phyloP scores from a whole-genome alignment of 2,797 vertebrate genomes.

The Melanotaenia pygmaea region DNA sequence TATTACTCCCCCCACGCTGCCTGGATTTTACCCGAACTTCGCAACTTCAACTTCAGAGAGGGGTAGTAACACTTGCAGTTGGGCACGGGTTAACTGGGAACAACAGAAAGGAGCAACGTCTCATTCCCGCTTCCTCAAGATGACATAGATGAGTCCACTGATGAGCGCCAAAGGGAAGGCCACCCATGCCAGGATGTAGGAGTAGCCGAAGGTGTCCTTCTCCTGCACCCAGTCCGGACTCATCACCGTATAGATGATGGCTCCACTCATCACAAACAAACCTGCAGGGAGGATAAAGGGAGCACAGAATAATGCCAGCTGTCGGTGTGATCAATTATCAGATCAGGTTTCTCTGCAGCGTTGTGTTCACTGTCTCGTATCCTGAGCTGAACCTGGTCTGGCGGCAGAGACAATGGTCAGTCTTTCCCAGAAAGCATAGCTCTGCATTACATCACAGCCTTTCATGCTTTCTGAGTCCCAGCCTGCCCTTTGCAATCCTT shows the following conservation, averaged over 20 bases:
- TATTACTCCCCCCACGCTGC: slow-evolving; percentile 49
- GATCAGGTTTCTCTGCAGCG: slow-evolving; percentile 35
- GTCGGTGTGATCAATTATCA: background rate
- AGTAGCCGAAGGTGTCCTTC: slow-evolving; percentile 83
- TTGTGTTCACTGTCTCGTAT: slow-evolving; percentile 17
- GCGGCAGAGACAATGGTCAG: background rate
- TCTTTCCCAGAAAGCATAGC: slow-evolving; percentile 34
- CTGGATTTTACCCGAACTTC: slow-evolving; percentile 33
- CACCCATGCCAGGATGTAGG: slow-evolving; percentile 97
- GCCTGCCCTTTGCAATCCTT: slow-evolving; percentile 15
- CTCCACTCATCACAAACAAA: slow-evolving; percentile 94
- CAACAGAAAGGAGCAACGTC: slow-evolving; percentile 29
- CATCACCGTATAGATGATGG: slow-evolving; percentile 94
- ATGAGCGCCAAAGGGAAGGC: slow-evolving; percentile 92
- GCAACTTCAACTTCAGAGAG: slow-evolving; percentile 47
- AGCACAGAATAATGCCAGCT: background rate
- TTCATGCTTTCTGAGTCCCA: slow-evolving; percentile 31
- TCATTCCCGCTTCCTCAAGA: slow-evolving; percentile 96
- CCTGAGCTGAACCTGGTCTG: slow-evolving; percentile 45
- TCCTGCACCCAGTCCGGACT: slow-evolving; percentile 85
- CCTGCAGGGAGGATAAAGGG: slow-evolving; percentile 75
- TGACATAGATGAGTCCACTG: slow-evolving; percentile 94
- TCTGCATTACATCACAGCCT: slow-evolving; percentile 24
- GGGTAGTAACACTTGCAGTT: slow-evolving; percentile 48
- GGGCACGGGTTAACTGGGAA: slow-evolving; percentile 46